Percentiles rank a stretch among this genome's conserved stretches.
Conservation (phyloP, 2,888 invertebrate genomes). For the Drosophila colorata region DNA sequence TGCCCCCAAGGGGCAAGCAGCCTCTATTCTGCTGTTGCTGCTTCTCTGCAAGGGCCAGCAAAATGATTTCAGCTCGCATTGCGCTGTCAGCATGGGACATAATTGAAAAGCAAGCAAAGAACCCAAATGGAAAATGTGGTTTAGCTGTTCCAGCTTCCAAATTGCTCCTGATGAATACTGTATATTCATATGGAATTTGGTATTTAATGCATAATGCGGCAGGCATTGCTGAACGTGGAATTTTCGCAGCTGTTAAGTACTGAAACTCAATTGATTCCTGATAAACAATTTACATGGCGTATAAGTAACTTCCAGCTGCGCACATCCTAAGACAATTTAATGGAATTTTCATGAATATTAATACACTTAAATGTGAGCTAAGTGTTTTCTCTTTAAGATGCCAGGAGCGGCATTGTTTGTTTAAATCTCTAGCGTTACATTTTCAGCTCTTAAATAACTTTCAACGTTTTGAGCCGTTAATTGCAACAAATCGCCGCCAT, state of each 20-base stretch:
- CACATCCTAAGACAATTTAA: background rate
- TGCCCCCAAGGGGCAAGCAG: constrained; percentile 20
- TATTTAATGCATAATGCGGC: constrained; percentile 7
- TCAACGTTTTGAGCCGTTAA: constrained; percentile 58
- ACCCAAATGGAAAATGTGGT: constrained; percentile 26
- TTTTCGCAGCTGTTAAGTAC: constrained; percentile 1
- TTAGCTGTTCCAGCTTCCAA: background rate
- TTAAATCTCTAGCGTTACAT: constrained; percentile 12
- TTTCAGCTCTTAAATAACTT: constrained; percentile 47
- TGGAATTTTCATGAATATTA: constrained; percentile 1
- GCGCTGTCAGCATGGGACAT: constrained; percentile 53
- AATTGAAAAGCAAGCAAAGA: constrained; percentile 64
- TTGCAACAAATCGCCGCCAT: constrained; percentile 77
- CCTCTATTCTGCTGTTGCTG: background rate
- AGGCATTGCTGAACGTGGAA: background rate
- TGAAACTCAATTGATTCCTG: constrained; percentile 16
- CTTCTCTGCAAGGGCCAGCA: constrained; percentile 16
- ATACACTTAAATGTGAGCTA: background rate
- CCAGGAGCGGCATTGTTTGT: background rate
- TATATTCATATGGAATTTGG: background rate
- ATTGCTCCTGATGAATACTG: constrained; percentile 1
- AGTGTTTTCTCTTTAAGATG: background rate
- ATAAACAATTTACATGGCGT: constrained; percentile 1
- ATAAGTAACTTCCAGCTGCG: background rate
- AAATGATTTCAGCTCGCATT: constrained; percentile 45